Percentiles rank a stretch among this genome's conserved stretches.
Evolutionary conservation across 2,797 vertebrate species (phyloP).

Genomic region (Poeciliopsis infans): DNA sequence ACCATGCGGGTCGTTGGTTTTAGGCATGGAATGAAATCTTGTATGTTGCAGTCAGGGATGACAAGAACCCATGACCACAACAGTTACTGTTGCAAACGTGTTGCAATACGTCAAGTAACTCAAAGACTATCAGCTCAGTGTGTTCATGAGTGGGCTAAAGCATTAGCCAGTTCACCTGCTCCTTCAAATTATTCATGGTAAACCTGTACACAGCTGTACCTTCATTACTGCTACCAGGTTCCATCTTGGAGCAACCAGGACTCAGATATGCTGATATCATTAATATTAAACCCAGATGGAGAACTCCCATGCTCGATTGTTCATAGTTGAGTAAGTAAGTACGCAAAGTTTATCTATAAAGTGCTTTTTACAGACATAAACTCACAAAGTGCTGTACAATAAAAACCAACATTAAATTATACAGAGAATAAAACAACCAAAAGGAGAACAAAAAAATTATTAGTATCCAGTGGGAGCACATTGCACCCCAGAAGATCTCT

Average conservation of each 20-base stretch:
- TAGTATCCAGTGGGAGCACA: neutral
- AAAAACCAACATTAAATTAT: no score
- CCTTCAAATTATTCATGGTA: neutral
- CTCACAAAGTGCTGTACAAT: no score
- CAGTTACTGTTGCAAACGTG: neutral
- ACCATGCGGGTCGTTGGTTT: neutral
- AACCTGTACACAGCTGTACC: neutral
- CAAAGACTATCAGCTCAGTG: neutral
- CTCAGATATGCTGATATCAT: neutral
- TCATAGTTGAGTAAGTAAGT: neutral
- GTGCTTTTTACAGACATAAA: no score
- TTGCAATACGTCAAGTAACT: neutral
- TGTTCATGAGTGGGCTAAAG: neutral
- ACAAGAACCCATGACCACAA: neutral
- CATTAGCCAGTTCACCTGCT: neutral
- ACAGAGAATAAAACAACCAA: no score
- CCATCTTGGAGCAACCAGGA: neutral
- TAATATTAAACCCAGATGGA: neutral
- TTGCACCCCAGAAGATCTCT: neutral
- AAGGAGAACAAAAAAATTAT: no score
- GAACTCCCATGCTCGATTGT: neutral
- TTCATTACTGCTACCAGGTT: neutral
- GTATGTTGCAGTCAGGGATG: neutral
- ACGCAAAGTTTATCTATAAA: no score
- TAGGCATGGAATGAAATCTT: neutral